A percentile compares a stretch with the other conserved stretches of the same genome.
Evolutionary conservation across 2,113 vertebrate genomes (phyloP).

Genomic region (Tyto alba): DNA sequence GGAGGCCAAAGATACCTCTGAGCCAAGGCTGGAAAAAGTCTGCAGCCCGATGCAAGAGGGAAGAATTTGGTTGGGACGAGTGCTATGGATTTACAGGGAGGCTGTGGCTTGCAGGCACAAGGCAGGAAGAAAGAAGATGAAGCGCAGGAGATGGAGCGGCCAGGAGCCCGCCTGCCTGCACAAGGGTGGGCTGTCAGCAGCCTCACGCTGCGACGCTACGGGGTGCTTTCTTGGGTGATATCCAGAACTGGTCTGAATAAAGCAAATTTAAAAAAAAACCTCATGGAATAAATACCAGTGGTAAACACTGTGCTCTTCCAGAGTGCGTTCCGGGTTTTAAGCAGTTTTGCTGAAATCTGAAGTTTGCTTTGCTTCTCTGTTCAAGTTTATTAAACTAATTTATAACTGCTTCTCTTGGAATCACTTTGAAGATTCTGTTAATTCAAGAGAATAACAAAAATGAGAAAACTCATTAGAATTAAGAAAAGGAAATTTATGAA

Average conservation of each 20-base stretch:
- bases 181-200: not conserved
- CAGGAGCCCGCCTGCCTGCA: not conserved
- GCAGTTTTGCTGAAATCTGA: not conserved
- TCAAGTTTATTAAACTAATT: not conserved
- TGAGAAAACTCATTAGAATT: not conserved
- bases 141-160: not conserved
- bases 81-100: not conserved
- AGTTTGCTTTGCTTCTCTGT: not conserved
- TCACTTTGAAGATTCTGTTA: not conserved
- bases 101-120: not conserved
- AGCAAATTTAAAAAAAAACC: not conserved
- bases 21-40: not conserved
- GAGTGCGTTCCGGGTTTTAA: not conserved
- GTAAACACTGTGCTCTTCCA: not conserved
- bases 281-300: not conserved
- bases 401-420: not conserved
- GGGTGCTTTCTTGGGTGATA: not conserved
- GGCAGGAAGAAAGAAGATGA: not conserved
- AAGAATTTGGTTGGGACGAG: not conserved
- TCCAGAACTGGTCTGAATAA: not conserved
- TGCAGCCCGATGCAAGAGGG: not conserved
- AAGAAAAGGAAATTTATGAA: not conserved
- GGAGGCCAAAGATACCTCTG: not conserved
- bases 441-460: not conserved
- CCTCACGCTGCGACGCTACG: not conserved